Conservation (phyloP, 2,113 vertebrate species). For the Phalacrocorax carbo region DNA sequence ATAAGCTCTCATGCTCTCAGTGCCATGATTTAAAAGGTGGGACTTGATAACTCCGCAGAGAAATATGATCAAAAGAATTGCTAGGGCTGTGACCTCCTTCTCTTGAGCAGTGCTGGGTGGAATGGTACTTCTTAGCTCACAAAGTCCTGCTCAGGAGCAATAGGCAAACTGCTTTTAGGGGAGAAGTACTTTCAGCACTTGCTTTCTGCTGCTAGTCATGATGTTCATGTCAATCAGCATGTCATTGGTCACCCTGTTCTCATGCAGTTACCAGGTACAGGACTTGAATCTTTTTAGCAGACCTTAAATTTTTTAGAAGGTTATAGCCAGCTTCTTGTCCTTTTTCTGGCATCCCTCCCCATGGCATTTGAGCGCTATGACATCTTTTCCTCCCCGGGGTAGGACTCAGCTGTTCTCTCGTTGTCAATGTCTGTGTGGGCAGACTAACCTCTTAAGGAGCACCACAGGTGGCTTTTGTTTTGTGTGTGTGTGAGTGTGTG, state of each 20-base stretch:
- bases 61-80: background rate
- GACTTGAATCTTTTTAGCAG: background rate
- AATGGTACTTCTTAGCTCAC: background rate
- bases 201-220: background rate
- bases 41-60: background rate
- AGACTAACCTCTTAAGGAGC: background rate
- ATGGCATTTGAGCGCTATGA: background rate
- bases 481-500: too few relatives aligned
- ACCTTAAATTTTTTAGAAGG: background rate
- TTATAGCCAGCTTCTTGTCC: background rate
- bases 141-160: background rate
- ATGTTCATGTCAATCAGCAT: background rate
- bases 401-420: background rate
- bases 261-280: background rate
- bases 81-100: background rate
- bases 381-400: background rate
- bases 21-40: constrained; percentile 2
- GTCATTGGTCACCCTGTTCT: background rate
- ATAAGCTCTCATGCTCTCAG: background rate
- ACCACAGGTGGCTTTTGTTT: background rate
- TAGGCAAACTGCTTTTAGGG: background rate
- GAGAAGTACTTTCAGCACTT: background rate
- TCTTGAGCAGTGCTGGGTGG: background rate
- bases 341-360: background rate
- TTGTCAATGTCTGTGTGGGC: background rate